These are phyloP conservation scores for Ceramica pisi DNA, from an alignment of 2,888 invertebrate genomes.

Conservation along the genomic window DNA sequence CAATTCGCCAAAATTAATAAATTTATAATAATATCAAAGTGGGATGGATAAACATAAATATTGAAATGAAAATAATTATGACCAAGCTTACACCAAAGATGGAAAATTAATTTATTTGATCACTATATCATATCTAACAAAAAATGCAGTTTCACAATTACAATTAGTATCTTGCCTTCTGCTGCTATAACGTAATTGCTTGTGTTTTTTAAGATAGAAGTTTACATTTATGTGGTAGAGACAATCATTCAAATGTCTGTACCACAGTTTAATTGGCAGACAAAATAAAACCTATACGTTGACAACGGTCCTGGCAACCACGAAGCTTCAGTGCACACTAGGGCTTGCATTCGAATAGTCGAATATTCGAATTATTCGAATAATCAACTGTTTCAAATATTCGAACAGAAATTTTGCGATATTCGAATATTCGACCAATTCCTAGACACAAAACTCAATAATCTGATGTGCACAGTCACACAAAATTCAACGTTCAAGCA, in stretches of 20 bases:
- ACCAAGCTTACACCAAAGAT: constrained; percentile 41
- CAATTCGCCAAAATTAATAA: constrained; percentile 76
- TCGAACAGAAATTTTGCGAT: too few relatives aligned
- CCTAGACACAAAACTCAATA: too few relatives aligned
- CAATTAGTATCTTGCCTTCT: background rate
- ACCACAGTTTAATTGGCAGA: constrained; percentile 35
- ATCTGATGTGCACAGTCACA: too few relatives aligned
- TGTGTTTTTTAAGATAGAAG: background rate
- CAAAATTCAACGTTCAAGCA: too few relatives aligned
- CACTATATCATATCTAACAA: background rate
- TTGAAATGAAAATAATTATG: constrained; percentile 61
- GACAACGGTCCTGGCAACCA: constrained; percentile 13
- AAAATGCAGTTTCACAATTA: background rate
- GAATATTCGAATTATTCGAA: too few relatives aligned
- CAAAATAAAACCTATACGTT: constrained; percentile 33
- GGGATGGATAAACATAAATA: constrained; percentile 70
- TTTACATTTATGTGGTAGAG: background rate
- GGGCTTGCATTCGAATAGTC: too few relatives aligned
- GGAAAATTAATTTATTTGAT: constrained; percentile 34
- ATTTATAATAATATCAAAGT: constrained; percentile 67
- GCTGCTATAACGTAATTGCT: background rate
- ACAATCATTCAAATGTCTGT: background rate
- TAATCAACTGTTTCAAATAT: too few relatives aligned
- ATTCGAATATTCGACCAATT: too few relatives aligned
- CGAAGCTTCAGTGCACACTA: constrained; percentile 14